These are phyloP conservation scores for Lutraria rhynchaena DNA, from an alignment of 1,140 invertebrate species.

Conservation along the genomic window DNA sequence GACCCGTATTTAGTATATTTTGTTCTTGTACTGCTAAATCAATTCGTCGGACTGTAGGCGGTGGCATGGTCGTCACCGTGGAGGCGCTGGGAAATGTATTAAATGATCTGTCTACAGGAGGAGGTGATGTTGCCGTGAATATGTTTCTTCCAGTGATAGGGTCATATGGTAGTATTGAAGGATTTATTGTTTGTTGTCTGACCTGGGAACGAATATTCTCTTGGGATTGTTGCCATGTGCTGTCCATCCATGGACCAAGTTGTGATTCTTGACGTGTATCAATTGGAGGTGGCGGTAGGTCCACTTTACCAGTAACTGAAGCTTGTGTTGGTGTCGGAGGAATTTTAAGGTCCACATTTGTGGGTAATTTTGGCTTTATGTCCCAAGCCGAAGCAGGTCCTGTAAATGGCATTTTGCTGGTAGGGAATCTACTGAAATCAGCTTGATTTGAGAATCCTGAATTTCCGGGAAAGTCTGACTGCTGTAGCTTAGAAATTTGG, in stretches of 20 bases:
- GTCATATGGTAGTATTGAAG: no score
- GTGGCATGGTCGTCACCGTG: no score
- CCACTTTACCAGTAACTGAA: background rate
- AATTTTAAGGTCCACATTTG: background rate
- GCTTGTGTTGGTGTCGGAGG: constrained; percentile 4
- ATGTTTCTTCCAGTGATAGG: no score
- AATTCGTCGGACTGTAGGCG: no score
- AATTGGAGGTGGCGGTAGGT: constrained; percentile 34
- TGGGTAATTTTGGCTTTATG: background rate
- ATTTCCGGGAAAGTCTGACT: background rate
- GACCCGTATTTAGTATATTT: background rate
- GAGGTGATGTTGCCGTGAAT: no score
- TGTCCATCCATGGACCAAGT: no score
- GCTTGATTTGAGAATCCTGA: background rate
- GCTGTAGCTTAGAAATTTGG: constrained; percentile 35
- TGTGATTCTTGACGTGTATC: background rate
- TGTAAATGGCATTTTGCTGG: constrained; percentile 39
- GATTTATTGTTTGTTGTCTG: no score
- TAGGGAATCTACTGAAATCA: background rate
- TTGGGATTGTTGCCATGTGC: no score
- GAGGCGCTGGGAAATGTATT: no score
- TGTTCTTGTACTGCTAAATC: no score
- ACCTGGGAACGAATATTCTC: no score
- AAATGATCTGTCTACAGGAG: no score
- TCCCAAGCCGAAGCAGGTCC: constrained; percentile 38